Evolutionary conservation across 1,140 invertebrate species (phyloP).

Genomic region (Philopotamus ludificatus): DNA sequence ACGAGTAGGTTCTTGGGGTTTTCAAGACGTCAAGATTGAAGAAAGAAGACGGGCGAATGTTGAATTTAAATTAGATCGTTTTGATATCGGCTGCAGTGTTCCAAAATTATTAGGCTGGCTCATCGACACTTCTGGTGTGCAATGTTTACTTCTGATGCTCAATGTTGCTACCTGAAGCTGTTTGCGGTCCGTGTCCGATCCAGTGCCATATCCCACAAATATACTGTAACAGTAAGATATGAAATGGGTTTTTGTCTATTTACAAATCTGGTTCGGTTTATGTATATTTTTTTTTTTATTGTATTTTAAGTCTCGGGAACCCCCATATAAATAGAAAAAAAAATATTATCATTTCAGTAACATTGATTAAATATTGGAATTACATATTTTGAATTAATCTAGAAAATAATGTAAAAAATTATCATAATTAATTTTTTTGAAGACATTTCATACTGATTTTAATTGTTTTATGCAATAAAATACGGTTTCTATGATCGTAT

Average conservation of each 20-base stretch:
- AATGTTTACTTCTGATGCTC: constrained; percentile 14
- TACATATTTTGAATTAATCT: no score
- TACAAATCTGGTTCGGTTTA: background rate
- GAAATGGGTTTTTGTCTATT: constrained; percentile 17
- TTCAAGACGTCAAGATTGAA: constrained; percentile 54
- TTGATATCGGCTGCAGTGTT: constrained; percentile 48
- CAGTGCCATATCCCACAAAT: constrained; percentile 30
- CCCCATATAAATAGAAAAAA: no score
- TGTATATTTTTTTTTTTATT: no score
- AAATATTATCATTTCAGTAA: no score
- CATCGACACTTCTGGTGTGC: constrained; percentile 3
- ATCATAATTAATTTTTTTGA: no score
- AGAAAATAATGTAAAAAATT: no score
- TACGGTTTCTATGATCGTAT: no score
- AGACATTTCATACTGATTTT: no score
- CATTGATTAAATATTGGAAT: no score
- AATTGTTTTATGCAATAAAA: no score
- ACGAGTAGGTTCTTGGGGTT: constrained; percentile 46
- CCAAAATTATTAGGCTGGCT: constrained; percentile 43
- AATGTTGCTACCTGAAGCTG: constrained; percentile 12
- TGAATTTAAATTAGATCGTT: constrained; percentile 31
- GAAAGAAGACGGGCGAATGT: constrained; percentile 49
- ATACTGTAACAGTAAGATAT: constrained; percentile 39
- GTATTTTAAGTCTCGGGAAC: no score
- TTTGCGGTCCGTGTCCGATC: constrained; percentile 16